These are phyloP conservation scores for Palaemon carinicauda DNA, from an alignment of 1,140 invertebrate species.

Conservation along the genomic window DNA sequence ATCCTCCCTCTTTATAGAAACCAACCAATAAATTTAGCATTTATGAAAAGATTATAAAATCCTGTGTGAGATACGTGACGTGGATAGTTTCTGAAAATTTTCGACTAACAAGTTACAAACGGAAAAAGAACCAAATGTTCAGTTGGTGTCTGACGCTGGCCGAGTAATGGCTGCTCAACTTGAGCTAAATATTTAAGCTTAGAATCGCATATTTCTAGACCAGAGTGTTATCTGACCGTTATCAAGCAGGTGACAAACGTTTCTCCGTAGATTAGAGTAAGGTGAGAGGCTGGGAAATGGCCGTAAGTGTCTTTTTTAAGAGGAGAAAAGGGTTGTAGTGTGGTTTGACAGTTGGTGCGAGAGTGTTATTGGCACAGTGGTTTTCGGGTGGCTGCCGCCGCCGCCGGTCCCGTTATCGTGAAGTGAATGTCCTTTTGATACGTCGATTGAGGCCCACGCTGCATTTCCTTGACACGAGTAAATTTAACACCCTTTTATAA, in stretches of 20 bases:
- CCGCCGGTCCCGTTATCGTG: neutral
- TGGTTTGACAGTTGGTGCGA: neutral
- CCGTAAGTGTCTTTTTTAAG: neutral
- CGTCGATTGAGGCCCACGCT: too few relatives aligned
- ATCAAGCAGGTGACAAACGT: neutral
- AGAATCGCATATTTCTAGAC: neutral
- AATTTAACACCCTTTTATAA: too few relatives aligned
- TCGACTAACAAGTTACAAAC: neutral
- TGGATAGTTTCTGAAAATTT: neutral
- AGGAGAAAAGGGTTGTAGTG: neutral
- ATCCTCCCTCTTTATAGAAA: too few relatives aligned
- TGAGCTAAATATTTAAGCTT: neutral
- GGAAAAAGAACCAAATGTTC: neutral
- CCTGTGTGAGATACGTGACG: too few relatives aligned
- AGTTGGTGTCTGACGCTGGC: neutral
- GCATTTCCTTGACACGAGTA: too few relatives aligned
- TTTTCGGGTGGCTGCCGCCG: neutral
- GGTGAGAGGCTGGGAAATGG: neutral
- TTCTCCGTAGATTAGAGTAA: conserved; percentile 3
- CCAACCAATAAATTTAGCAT: too few relatives aligned
- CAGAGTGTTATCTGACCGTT: too few relatives aligned
- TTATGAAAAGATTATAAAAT: too few relatives aligned
- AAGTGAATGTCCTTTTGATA: neutral
- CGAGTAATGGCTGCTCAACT: neutral
- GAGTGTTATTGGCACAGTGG: too few relatives aligned